A percentile compares a stretch with the other conserved stretches of the same genome.
These are phyloP conservation scores for Tenualosa ilisha DNA, from an alignment of 2,797 vertebrate species.

Conservation along the genomic window DNA sequence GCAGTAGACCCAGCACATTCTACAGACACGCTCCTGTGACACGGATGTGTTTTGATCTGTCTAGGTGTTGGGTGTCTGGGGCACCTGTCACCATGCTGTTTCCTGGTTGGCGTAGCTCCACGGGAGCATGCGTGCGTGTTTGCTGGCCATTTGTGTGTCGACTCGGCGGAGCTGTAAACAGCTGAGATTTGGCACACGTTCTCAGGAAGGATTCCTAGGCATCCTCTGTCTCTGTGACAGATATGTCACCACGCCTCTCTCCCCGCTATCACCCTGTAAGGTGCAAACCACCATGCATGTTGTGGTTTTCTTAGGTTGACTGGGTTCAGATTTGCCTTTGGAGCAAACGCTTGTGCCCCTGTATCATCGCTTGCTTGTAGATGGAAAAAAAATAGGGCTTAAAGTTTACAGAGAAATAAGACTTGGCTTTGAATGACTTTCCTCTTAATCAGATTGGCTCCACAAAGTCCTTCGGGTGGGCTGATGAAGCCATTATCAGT, in stretches of 20 bases:
- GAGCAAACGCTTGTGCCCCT: background rate
- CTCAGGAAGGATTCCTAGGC: conserved; percentile 31
- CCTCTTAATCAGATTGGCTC: background rate
- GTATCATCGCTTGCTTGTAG: background rate
- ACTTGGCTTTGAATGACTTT: no score
- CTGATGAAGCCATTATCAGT: background rate
- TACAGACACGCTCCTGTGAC: background rate
- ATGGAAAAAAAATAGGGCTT: no score
- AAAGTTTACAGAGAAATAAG: no score
- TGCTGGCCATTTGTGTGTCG: conserved; percentile 31
- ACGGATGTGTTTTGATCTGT: background rate
- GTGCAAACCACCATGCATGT: conserved; percentile 4
- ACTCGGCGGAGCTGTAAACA: conserved; percentile 33
- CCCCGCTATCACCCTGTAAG: background rate
- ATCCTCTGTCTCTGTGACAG: conserved; percentile 15
- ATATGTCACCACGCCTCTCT: background rate
- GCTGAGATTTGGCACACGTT: conserved; percentile 36
- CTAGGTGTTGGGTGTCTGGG: background rate
- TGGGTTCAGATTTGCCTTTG: background rate
- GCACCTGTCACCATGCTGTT: background rate
- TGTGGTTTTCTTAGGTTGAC: background rate
- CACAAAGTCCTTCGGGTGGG: background rate
- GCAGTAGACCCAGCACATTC: background rate
- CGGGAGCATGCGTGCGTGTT: background rate
- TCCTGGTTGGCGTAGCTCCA: background rate